A percentile compares a stretch with the other conserved stretches of the same genome.
Evolutionary conservation across 2,797 vertebrate genomes (phyloP).

Genomic region (Tenualosa thibaudeaui): DNA sequence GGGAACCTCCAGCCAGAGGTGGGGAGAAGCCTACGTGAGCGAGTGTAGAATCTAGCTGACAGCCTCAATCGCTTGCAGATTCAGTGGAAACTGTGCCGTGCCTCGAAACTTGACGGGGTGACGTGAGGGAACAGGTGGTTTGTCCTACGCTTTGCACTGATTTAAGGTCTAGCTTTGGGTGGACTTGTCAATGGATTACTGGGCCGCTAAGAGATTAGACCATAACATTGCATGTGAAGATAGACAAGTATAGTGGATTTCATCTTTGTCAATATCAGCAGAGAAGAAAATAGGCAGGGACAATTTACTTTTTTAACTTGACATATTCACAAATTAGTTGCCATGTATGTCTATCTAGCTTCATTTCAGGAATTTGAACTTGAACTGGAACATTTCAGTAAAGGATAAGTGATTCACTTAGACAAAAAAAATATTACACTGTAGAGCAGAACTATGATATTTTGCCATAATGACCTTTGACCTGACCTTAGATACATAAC

Average conservation of each 20-base stretch:
- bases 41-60: background rate
- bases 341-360: background rate
- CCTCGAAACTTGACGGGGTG: background rate
- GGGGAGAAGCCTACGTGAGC: background rate
- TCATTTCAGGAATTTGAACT: too few relatives aligned
- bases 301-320: background rate
- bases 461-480: background rate
- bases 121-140: conserved; percentile 30
- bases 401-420: background rate
- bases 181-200: conserved; percentile 34
- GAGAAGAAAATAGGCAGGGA: background rate
- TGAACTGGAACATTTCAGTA: too few relatives aligned
- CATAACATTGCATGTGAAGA: background rate
- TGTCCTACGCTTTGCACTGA: background rate
- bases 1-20: conserved; percentile 31
- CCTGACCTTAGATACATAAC: too few relatives aligned
- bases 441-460: background rate
- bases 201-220: conserved; percentile 32
- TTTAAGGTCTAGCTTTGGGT: conserved; percentile 24
- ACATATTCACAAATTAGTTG: background rate
- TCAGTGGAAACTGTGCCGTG: background rate
- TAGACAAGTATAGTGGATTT: background rate
- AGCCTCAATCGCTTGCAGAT: background rate
- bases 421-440: background rate
- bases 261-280: background rate